These are phyloP conservation scores for Mirounga angustirostris DNA, from an alignment of 2,113 vertebrate species.

Conservation along the genomic window DNA sequence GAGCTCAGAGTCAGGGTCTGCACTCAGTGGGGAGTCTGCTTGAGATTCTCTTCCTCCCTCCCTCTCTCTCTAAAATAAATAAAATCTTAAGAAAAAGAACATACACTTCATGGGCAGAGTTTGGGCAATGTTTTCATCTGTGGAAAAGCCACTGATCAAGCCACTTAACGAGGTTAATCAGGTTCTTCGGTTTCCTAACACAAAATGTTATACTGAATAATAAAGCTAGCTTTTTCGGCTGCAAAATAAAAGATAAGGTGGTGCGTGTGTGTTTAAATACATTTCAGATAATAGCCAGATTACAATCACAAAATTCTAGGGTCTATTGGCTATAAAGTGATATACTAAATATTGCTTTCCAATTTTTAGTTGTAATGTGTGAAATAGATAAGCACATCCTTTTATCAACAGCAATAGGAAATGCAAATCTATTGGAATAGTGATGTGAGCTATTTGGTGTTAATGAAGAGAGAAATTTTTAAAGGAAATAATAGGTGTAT, in stretches of 20 bases:
- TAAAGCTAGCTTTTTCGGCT: not conserved
- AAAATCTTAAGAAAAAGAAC: not conserved
- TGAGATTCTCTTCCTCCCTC: not conserved
- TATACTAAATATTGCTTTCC: not conserved
- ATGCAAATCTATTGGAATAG: constrained; percentile 1
- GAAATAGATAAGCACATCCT: constrained; percentile 22
- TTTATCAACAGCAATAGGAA: constrained; percentile 6
- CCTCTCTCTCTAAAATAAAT: not conserved
- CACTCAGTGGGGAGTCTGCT: not conserved
- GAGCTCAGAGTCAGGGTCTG: not conserved
- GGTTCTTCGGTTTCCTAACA: not conserved
- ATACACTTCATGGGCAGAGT: not conserved
- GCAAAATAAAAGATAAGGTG: constrained; percentile 8
- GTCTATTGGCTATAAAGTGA: not conserved
- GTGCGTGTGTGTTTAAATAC: not conserved
- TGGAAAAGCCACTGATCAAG: not conserved
- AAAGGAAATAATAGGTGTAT: constrained; percentile 20
- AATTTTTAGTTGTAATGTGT: constrained; percentile 28
- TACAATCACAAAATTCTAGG: constrained; percentile 29
- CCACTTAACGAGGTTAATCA: not conserved
- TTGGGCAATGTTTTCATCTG: not conserved
- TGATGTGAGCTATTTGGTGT: not conserved
- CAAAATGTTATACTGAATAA: constrained; percentile 18
- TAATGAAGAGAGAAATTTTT: constrained; percentile 34
- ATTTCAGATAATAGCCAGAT: constrained; percentile 37